Evolutionary conservation across 2,113 vertebrate genomes (phyloP).

Genomic region (Vombatus ursinus): DNA sequence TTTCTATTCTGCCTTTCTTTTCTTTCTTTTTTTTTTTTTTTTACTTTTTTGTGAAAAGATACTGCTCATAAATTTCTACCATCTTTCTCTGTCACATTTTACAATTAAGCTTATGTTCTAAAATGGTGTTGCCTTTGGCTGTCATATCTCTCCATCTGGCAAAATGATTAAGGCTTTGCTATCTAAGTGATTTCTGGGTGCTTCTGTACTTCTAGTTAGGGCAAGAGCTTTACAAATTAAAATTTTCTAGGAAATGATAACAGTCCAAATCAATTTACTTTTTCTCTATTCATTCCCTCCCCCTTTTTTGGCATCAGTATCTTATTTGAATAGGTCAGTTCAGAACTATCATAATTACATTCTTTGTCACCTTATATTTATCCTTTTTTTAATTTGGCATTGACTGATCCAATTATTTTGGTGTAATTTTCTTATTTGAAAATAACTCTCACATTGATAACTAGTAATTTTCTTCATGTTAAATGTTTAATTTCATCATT

Average conservation of each 20-base stretch:
- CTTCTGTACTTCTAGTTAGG: not conserved
- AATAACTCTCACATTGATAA: too few relatives aligned
- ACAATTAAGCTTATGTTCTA: not conserved
- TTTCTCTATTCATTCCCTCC: not conserved
- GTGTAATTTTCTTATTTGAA: too few relatives aligned
- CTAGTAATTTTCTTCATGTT: too few relatives aligned
- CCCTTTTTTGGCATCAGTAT: too few relatives aligned
- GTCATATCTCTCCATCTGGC: not conserved
- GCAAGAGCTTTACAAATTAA: not conserved
- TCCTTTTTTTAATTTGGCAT: too few relatives aligned
- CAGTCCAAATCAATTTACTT: not conserved
- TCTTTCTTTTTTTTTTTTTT: too few relatives aligned
- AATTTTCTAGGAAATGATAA: not conserved
- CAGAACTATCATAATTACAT: too few relatives aligned
- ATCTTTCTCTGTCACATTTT: not conserved
- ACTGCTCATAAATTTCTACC: not conserved
- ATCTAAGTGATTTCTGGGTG: not conserved
- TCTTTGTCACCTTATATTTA: too few relatives aligned
- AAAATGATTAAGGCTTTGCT: not conserved
- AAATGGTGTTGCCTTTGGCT: not conserved
- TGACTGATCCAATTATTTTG: too few relatives aligned
- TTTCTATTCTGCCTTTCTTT: too few relatives aligned
- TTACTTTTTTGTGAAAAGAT: not conserved
- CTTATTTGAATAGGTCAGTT: too few relatives aligned
- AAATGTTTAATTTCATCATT: too few relatives aligned